phyloP scores from a whole-genome alignment of 2,113 vertebrate genomes.

The Brevimyrus niger region DNA sequence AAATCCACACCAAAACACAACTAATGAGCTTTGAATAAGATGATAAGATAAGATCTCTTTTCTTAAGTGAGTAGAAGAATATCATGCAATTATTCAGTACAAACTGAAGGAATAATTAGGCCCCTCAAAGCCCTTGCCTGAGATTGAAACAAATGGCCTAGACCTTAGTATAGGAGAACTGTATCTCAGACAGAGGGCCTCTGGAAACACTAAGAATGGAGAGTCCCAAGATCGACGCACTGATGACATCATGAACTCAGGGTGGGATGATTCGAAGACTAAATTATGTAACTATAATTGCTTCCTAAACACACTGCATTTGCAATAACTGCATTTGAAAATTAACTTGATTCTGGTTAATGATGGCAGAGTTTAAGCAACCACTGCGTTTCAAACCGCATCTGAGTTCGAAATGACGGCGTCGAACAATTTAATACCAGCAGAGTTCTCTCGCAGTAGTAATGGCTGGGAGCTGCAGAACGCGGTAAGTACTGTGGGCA shows the following conservation, averaged over 20 bases:
- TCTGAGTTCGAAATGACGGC: not conserved
- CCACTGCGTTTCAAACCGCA: not conserved
- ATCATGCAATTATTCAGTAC: not conserved
- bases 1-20: not conserved
- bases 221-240: not conserved
- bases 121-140: not conserved
- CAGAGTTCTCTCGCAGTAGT: not conserved
- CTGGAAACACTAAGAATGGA: not conserved
- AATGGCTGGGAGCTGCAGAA: not conserved
- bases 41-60: not conserved
- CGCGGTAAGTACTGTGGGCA: not conserved
- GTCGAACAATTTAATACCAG: not conserved
- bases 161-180: not conserved
- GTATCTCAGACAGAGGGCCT: not conserved
- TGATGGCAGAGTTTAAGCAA: not conserved
- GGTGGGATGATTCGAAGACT: not conserved
- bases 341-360: not conserved
- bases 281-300: not conserved
- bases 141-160: not conserved
- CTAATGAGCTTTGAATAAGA: not conserved
- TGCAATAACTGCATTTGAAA: not conserved
- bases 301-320: not conserved
- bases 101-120: not conserved
- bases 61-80: not conserved
- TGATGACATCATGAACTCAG: not conserved